phyloP scores from a whole-genome alignment of 2,113 vertebrate species.

The Antigone vipio region DNA sequence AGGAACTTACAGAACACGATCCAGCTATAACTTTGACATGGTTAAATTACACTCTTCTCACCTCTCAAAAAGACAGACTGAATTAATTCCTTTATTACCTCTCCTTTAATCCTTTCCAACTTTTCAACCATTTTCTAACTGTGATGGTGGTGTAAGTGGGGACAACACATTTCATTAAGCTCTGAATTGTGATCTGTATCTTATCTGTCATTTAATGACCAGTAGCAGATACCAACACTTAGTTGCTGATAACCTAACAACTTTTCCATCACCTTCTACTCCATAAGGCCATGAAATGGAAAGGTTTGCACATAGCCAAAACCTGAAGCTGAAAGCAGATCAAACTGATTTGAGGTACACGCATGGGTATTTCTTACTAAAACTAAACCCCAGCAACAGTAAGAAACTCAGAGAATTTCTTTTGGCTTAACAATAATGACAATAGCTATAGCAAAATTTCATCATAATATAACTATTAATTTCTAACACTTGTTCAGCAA shows the following conservation, averaged over 20 bases:
- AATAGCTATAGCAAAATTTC: background rate
- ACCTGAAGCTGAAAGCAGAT: background rate
- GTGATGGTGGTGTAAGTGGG: background rate
- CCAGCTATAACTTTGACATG: background rate
- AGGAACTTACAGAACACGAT: background rate
- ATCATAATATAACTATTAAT: background rate
- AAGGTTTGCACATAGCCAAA: background rate
- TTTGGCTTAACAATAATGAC: background rate
- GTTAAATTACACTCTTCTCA: background rate
- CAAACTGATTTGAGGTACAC: background rate
- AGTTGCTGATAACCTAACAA: background rate
- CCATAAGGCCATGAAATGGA: background rate
- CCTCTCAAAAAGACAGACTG: background rate
- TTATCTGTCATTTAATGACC: background rate
- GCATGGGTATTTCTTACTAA: background rate
- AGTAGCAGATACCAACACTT: background rate
- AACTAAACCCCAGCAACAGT: background rate
- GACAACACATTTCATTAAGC: background rate
- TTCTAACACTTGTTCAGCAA: background rate
- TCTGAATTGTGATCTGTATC: background rate
- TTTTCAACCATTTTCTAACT: background rate
- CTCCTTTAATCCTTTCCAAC: background rate
- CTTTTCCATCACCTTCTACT: background rate
- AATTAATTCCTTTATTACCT: background rate
- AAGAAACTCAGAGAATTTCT: background rate